Conservation (phyloP, 2,113 vertebrate species). For the Ceyx margarethae region DNA sequence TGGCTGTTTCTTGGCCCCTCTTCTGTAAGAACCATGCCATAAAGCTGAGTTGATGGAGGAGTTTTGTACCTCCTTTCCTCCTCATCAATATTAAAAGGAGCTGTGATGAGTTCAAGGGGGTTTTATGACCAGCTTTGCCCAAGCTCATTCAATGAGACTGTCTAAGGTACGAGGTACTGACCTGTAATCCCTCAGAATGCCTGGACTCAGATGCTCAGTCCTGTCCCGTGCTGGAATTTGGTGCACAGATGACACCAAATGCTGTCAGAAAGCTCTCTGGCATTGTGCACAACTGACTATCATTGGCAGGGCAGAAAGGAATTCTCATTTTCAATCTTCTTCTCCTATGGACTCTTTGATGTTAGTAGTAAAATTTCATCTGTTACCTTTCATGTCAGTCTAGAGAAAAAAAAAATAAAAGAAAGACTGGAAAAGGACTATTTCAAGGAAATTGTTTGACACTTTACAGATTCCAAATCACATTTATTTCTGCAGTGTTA, state of each 20-base stretch:
- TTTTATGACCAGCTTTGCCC: not conserved
- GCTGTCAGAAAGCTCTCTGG: not conserved
- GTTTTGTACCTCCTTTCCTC: not conserved
- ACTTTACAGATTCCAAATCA: not conserved
- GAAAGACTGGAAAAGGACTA: not conserved
- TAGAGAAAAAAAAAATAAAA: not conserved
- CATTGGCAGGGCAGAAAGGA: not conserved
- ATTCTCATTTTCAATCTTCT: not conserved
- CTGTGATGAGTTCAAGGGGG: not conserved
- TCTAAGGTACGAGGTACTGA: not conserved
- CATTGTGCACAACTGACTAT: not conserved
- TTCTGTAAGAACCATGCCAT: not conserved
- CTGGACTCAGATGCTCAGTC: not conserved
- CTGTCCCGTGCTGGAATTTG: not conserved
- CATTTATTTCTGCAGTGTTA: not conserved
- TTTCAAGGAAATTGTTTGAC: not conserved
- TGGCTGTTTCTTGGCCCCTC: not conserved
- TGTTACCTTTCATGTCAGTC: not conserved
- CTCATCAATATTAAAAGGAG: not conserved
- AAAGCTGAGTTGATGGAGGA: not conserved
- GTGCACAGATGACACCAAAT: not conserved
- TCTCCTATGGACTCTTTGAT: not conserved
- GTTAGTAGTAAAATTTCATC: not conserved
- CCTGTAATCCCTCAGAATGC: not conserved
- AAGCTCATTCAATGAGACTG: not conserved